phyloP scores from a whole-genome alignment of 2,797 vertebrate genomes.

The Pangasius djambal region DNA sequence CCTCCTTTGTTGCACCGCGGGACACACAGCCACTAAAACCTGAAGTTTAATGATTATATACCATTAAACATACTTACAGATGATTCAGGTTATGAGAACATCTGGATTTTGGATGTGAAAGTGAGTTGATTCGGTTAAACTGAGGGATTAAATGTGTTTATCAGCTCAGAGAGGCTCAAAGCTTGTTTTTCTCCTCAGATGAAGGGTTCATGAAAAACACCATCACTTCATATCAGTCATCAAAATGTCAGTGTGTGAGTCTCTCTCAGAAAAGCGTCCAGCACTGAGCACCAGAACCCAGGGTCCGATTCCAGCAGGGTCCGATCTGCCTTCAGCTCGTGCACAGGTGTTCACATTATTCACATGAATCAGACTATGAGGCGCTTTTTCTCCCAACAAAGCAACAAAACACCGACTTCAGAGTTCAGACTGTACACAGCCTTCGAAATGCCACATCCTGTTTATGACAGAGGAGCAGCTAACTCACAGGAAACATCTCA shows the following conservation, averaged over 20 bases:
- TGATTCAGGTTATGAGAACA: neutral
- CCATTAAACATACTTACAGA: neutral
- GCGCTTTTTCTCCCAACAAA: neutral
- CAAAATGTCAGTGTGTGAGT: neutral
- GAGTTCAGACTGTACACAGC: neutral
- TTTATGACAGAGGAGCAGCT: neutral
- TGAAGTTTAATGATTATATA: too few species aligned
- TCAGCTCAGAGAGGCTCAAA: neutral
- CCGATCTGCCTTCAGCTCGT: neutral
- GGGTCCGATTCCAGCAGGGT: neutral
- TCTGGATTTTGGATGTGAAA: neutral
- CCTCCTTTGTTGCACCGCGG: slow-evolving; percentile 22
- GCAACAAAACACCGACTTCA: neutral
- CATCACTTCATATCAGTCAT: neutral
- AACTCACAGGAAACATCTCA: neutral
- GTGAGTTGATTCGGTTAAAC: neutral
- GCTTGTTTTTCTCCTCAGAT: neutral
- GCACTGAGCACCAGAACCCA: neutral
- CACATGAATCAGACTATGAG: neutral
- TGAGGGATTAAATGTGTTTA: neutral
- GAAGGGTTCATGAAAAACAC: neutral
- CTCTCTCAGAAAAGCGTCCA: neutral
- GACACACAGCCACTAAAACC: neutral
- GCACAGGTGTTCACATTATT: neutral
- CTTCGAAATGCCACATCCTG: neutral